These are phyloP conservation scores for Drosophila chauvacae DNA, from an alignment of 1,140 invertebrate genomes.

Conservation along the genomic window DNA sequence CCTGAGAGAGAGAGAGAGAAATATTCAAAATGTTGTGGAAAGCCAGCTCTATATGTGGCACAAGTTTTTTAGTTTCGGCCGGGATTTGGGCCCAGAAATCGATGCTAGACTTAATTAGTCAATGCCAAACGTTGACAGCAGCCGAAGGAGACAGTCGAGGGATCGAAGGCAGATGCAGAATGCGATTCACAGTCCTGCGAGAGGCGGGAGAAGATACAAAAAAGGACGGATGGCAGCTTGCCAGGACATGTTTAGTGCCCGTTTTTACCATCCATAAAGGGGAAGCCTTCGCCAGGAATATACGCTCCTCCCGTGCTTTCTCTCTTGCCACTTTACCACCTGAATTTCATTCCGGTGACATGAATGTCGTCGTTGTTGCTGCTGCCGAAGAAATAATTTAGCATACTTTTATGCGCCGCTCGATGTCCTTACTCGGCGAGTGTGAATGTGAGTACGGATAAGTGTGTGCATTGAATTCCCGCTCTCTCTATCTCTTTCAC, in stretches of 20 bases:
- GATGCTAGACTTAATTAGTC: conserved; percentile 49
- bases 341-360: conserved; percentile 15
- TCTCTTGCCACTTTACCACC: not conserved
- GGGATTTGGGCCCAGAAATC: conserved; percentile 23
- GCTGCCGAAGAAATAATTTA: conserved; percentile 47
- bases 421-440: not conserved
- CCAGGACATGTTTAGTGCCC: conserved; percentile 50
- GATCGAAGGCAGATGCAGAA: conserved; percentile 32
- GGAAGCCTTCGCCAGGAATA: conserved; percentile 17
- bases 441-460: not conserved
- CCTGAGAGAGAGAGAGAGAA: not conserved
- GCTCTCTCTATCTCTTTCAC: too few species aligned
- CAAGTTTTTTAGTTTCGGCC: not conserved
- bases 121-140: conserved; percentile 42
- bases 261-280: conserved; percentile 34
- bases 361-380: conserved; percentile 19
- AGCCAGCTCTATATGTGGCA: too few species aligned
- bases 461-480: conserved; percentile 10
- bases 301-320: not conserved
- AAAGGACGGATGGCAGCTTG: conserved; percentile 43
- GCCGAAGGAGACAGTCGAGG: conserved; percentile 21
- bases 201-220: conserved; percentile 11
- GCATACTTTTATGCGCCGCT: conserved; percentile 49
- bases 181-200: conserved; percentile 27
- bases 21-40: not conserved